Conservation (phyloP, 2,888 invertebrate species). For the Mesoligia furuncula region DNA sequence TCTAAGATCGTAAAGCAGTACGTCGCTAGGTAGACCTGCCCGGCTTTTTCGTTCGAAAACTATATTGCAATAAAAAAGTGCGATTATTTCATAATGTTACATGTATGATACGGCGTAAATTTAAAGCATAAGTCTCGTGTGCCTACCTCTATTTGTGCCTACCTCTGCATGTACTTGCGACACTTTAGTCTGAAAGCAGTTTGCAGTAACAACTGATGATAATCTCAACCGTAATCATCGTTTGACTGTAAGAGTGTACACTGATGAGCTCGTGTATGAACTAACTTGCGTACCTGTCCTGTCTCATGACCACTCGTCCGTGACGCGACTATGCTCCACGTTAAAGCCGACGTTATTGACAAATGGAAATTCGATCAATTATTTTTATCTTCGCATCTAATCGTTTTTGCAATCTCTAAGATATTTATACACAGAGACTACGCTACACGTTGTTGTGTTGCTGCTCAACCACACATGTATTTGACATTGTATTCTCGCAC, state of each 20-base stretch:
- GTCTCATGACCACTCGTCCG: conserved; percentile 4
- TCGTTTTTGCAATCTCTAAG: conserved; percentile 6
- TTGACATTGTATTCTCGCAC: conserved; percentile 15
- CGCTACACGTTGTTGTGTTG: conserved; percentile 4
- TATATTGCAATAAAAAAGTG: conserved; percentile 53
- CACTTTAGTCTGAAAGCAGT: conserved; percentile 64
- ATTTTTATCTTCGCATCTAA: conserved; percentile 16
- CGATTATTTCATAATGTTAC: conserved; percentile 51
- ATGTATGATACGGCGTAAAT: conserved; percentile 45
- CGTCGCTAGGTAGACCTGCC: conserved; percentile 46
- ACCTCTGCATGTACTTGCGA: conserved; percentile 44
- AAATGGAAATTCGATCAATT: conserved; percentile 52
- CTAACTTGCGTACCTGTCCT: conserved; percentile 29
- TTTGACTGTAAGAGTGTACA: conserved; percentile 32
- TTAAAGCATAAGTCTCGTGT: conserved; percentile 54
- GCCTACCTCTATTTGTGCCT: conserved; percentile 61
- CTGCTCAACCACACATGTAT: conserved; percentile 16
- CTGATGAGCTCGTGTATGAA: conserved; percentile 24
- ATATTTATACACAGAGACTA: conserved; percentile 9
- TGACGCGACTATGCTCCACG: neutral
- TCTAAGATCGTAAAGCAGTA: conserved; percentile 25
- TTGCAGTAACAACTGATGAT: conserved; percentile 23
- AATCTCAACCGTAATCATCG: conserved; percentile 22
- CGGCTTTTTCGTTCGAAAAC: conserved; percentile 35
- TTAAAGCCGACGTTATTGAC: conserved; percentile 22